These are phyloP conservation scores for Muscina levida DNA, from an alignment of 2,888 invertebrate genomes.

Conservation along the genomic window DNA sequence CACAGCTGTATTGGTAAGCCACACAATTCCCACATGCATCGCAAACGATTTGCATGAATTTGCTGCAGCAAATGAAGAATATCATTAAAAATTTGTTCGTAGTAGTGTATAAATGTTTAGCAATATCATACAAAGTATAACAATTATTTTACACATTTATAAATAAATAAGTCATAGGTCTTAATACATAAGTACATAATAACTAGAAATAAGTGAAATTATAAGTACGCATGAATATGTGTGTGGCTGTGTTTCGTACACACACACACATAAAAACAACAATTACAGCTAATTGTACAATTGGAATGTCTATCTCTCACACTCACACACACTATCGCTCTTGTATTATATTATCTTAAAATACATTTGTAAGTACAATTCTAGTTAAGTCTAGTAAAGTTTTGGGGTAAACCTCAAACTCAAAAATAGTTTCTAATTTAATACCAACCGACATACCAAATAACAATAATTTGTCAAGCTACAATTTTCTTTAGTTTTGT, in stretches of 20 bases:
- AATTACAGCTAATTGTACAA: background rate
- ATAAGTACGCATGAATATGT: background rate
- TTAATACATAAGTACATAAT: no score
- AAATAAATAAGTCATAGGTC: constrained; percentile 34
- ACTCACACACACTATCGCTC: no score
- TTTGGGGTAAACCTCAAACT: background rate
- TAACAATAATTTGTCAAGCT: no score
- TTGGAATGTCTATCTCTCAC: no score
- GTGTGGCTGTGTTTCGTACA: background rate
- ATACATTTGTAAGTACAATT: no score
- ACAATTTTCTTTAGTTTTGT: background rate
- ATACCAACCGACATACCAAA: constrained; percentile 10
- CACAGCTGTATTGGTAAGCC: background rate
- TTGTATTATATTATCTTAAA: no score
- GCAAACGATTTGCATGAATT: background rate
- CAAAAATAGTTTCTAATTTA: background rate
- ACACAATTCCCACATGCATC: background rate
- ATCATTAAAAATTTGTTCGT: constrained; percentile 37
- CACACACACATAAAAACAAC: background rate
- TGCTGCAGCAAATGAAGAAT: constrained; percentile 22
- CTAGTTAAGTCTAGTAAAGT: no score
- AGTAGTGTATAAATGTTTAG: constrained; percentile 35
- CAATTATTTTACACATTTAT: constrained; percentile 50
- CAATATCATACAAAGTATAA: constrained; percentile 44
- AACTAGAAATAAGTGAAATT: constrained; percentile 1